Conservation (phyloP, 2,888 invertebrate genomes). For the Lasioglossum pauxillum region DNA sequence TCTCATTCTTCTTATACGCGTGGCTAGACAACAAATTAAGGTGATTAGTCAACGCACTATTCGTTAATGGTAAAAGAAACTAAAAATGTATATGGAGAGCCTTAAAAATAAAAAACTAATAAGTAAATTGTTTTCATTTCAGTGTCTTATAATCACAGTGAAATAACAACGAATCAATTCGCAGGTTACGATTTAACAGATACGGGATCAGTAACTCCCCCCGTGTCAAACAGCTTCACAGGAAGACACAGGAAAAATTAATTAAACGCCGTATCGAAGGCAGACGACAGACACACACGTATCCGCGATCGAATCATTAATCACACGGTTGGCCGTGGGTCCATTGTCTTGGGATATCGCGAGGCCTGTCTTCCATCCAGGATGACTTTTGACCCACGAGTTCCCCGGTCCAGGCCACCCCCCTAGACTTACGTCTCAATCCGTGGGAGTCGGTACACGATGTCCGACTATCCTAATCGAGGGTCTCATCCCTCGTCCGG, state of each 20-base stretch:
- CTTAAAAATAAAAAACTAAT: too few species aligned
- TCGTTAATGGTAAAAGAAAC: too few species aligned
- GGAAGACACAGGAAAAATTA: conserved; percentile 56
- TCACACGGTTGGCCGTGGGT: conserved; percentile 59
- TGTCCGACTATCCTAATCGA: conserved; percentile 26
- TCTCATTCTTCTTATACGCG: too few species aligned
- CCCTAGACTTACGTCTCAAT: conserved; percentile 57
- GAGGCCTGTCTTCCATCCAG: conserved; percentile 65
- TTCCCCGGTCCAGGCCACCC: background rate
- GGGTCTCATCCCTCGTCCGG: conserved; percentile 34
- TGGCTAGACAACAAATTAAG: too few species aligned
- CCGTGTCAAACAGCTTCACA: background rate
- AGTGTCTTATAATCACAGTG: too few species aligned
- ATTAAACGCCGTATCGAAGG: conserved; percentile 47
- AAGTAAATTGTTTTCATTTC: too few species aligned
- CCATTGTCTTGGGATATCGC: conserved; percentile 62
- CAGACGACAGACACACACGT: conserved; percentile 39
- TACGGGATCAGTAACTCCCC: background rate
- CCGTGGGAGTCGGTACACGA: conserved; percentile 26
- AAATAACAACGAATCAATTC: too few species aligned
- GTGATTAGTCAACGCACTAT: too few species aligned
- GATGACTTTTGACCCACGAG: conserved; percentile 53
- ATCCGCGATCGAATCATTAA: conserved; percentile 68
- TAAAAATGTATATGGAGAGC: too few species aligned
- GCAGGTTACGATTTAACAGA: too few species aligned